Percentiles rank a stretch among this genome's conserved stretches.
Evolutionary conservation across 1,140 invertebrate genomes (phyloP).

Genomic region (Acyrthosiphon pisum): DNA sequence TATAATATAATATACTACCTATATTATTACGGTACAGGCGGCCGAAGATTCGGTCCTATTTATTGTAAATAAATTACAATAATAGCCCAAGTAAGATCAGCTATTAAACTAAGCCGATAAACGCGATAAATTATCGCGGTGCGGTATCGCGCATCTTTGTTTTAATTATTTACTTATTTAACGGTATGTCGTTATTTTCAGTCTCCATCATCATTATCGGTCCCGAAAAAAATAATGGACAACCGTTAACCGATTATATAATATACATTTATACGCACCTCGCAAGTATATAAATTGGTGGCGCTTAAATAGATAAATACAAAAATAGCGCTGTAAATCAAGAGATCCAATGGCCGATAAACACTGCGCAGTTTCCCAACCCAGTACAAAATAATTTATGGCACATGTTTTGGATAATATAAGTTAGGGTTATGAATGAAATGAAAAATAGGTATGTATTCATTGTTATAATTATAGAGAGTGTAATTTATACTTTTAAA

Average conservation of each 20-base stretch:
- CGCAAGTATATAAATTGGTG: not conserved
- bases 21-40: not conserved
- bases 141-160: not conserved
- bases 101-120: slow-evolving; percentile 27
- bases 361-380: not conserved
- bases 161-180: slow-evolving; percentile 31
- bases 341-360: not conserved
- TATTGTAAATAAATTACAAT: slow-evolving; percentile 34
- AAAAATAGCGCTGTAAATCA: not conserved
- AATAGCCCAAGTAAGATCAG: slow-evolving; percentile 3
- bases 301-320: not conserved
- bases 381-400: not conserved
- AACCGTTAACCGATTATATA: not conserved
- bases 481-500: not conserved
- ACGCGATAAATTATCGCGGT: slow-evolving; percentile 28
- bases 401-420: not conserved
- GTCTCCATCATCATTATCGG: not conserved
- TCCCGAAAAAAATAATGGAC: not conserved
- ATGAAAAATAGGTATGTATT: not conserved
- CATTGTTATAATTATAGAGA: no score
- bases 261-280: not conserved
- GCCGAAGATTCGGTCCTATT: not conserved
- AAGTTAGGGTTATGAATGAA: not conserved
- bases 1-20: not conserved
- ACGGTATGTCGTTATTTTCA: slow-evolving; percentile 17